Evolutionary conservation across 2,113 vertebrate genomes (phyloP).

Genomic region (Cricetomys ansorgei): DNA sequence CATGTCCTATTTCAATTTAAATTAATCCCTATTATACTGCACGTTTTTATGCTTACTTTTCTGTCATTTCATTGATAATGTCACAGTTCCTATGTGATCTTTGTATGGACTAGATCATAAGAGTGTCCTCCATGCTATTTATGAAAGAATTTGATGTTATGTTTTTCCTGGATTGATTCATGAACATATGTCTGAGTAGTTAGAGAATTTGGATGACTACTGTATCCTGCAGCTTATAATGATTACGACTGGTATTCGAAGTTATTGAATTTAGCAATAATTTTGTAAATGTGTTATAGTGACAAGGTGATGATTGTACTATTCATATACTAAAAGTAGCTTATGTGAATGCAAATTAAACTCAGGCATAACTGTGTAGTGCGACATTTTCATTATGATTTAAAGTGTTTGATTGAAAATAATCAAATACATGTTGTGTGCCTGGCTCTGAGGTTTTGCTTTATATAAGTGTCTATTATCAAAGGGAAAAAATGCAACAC

Average conservation of each 20-base stretch:
- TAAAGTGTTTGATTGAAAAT: not conserved
- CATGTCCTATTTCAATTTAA: too few species aligned
- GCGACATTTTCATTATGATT: not conserved
- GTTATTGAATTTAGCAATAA: not conserved
- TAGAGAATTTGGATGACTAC: conserved; percentile 38
- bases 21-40: too few species aligned
- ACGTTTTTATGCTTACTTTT: not conserved
- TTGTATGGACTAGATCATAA: not conserved
- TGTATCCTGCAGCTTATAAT: conserved; percentile 30
- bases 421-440: not conserved
- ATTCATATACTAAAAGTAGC: not conserved
- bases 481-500: not conserved
- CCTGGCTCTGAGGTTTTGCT: not conserved
- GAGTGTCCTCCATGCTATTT: conserved; percentile 4
- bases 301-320: not conserved
- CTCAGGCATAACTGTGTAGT: not conserved
- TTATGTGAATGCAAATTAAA: not conserved
- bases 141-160: conserved; percentile 42
- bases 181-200: conserved; percentile 54
- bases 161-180: conserved; percentile 40
- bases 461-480: not conserved
- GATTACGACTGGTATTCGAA: not conserved
- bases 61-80: not conserved
- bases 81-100: not conserved
- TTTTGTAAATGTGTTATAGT: conserved; percentile 1